Evolutionary conservation across 2,797 vertebrate species (phyloP).

Genomic region (Cyprinella venusta): DNA sequence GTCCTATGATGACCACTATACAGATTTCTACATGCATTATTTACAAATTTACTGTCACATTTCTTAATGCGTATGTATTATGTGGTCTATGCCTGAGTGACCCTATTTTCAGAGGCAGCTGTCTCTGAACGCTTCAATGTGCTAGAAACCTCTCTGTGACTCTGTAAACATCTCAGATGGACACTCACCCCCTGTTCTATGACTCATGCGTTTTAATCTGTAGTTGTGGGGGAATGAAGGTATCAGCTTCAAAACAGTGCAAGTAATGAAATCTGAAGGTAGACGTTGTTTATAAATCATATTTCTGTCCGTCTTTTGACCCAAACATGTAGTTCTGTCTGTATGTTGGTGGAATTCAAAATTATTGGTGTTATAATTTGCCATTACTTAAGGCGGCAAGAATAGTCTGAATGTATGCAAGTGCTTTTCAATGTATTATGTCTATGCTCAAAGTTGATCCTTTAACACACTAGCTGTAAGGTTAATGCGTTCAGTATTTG

Average conservation of each 20-base stretch:
- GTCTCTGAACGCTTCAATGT: not conserved
- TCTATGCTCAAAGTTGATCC: not conserved
- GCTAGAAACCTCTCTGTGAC: constrained; percentile 17
- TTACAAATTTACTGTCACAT: not conserved
- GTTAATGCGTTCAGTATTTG: not conserved
- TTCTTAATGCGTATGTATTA: not conserved
- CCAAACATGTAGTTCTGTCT: not conserved
- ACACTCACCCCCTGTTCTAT: not conserved
- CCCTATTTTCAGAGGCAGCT: constrained; percentile 29
- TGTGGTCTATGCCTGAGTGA: not conserved
- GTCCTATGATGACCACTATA: not conserved
- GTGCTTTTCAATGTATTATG: not conserved
- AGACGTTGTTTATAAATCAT: not conserved
- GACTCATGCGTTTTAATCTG: constrained; percentile 15
- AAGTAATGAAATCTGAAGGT: not conserved
- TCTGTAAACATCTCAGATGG: constrained; percentile 34
- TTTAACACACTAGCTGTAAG: not conserved
- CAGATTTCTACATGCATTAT: not conserved
- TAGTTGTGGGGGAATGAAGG: constrained; percentile 4
- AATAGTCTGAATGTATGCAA: not conserved
- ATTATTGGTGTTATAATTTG: not conserved
- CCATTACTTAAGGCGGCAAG: not conserved
- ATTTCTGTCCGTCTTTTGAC: not conserved
- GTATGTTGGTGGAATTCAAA: not conserved
- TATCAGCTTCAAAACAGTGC: not conserved